These are phyloP conservation scores for Castor canadensis DNA, from an alignment of 2,113 vertebrate species.

Conservation along the genomic window DNA sequence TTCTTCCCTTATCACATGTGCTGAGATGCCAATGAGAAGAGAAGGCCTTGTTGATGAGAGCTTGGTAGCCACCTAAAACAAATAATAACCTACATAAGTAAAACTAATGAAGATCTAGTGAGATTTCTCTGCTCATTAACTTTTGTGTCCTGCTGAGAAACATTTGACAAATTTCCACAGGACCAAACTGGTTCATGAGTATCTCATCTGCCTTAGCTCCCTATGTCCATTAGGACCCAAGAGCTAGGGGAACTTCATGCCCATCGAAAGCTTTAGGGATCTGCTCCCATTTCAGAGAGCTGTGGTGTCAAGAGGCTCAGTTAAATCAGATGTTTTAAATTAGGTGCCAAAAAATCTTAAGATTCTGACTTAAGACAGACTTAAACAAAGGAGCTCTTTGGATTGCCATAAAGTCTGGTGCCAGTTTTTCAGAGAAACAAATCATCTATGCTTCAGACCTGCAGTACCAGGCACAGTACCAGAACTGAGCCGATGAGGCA, in stretches of 20 bases:
- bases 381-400: background rate
- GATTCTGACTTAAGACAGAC: background rate
- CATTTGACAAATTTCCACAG: background rate
- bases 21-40: background rate
- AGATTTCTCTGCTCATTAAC: background rate
- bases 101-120: background rate
- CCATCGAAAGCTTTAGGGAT: background rate
- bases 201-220: background rate
- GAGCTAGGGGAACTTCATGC: fast-evolving
- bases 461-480: background rate
- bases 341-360: background rate
- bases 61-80: background rate
- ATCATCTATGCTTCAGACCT: background rate
- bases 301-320: background rate
- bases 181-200: fast-evolving
- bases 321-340: background rate
- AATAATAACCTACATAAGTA: conserved; percentile 40
- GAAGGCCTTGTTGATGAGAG: background rate
- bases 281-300: background rate
- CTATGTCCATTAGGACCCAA: fast-evolving
- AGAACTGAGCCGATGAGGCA: background rate
- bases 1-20: background rate
- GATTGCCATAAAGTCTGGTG: background rate
- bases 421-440: background rate
- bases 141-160: fast-evolving